These are phyloP conservation scores for Pyralis farinalis DNA, from an alignment of 2,888 invertebrate species.

Conservation along the genomic window DNA sequence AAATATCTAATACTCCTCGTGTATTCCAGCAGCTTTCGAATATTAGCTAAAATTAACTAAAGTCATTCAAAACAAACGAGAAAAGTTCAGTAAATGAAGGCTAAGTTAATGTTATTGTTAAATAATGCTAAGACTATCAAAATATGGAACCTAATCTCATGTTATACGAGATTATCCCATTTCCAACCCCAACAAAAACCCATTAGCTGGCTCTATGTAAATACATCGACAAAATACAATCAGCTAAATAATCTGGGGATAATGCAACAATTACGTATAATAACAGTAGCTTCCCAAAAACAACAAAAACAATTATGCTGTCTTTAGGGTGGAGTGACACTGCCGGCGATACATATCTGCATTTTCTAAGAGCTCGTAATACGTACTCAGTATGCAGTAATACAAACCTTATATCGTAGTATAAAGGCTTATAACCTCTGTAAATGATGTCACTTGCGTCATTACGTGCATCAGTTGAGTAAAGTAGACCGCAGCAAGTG, in stretches of 20 bases:
- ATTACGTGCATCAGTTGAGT: too few species aligned
- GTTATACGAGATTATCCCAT: not conserved
- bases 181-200: slow-evolving; percentile 4
- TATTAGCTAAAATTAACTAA: too few species aligned
- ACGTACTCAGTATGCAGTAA: too few species aligned
- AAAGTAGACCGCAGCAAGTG: too few species aligned
- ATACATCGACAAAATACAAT: slow-evolving; percentile 13
- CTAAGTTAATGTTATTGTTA: not conserved
- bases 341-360: not conserved
- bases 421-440: too few species aligned
- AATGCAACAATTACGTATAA: slow-evolving; percentile 21
- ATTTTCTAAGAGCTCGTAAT: too few species aligned
- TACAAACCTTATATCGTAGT: too few species aligned
- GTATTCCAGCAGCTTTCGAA: too few species aligned
- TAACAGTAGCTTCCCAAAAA: slow-evolving; percentile 13
- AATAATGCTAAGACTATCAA: not conserved
- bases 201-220: slow-evolving; percentile 8
- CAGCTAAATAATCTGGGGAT: slow-evolving; percentile 7
- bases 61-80: too few species aligned
- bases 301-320: slow-evolving; percentile 15
- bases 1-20: too few species aligned
- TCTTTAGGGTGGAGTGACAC: not conserved
- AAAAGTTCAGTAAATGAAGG: not conserved
- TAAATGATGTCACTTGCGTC: too few species aligned
- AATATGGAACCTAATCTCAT: not conserved